Conservation (phyloP, 1,140 invertebrate species). For the Euura saliciscinereae region DNA sequence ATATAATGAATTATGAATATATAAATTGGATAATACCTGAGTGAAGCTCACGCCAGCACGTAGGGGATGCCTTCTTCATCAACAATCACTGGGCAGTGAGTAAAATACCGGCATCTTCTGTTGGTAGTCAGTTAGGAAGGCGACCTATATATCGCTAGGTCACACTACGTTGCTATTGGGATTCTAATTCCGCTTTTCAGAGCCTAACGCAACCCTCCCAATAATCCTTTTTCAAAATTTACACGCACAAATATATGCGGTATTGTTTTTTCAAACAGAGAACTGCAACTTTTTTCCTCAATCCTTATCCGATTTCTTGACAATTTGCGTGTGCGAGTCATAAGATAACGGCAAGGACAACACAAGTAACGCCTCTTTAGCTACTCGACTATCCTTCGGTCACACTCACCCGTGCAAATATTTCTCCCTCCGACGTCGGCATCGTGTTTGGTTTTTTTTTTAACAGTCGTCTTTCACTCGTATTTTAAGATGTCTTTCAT, state of each 20-base stretch:
- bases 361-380: neutral
- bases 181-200: slow-evolving; percentile 40
- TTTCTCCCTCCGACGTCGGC: neutral
- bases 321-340: too few species aligned
- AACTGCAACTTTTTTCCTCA: neutral
- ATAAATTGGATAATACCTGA: slow-evolving; percentile 64
- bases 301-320: neutral
- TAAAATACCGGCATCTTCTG: slow-evolving; percentile 61
- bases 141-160: slow-evolving; percentile 59
- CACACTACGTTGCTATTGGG: slow-evolving; percentile 57
- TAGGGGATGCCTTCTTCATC: slow-evolving; percentile 61
- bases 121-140: slow-evolving; percentile 62
- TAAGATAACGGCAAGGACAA: neutral
- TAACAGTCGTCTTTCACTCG: neutral
- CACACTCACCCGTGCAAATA: neutral
- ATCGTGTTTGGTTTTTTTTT: neutral
- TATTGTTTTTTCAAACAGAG: neutral
- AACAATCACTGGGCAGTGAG: slow-evolving; percentile 60
- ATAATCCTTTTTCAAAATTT: neutral
- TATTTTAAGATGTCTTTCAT: neutral
- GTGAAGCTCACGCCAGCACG: slow-evolving; percentile 58
- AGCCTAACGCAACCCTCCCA: neutral
- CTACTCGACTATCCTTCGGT: neutral
- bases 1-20: slow-evolving; percentile 58
- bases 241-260: neutral